These are phyloP conservation scores for Drosophila paucipuncta DNA, from an alignment of 2,888 invertebrate species.

Conservation along the genomic window DNA sequence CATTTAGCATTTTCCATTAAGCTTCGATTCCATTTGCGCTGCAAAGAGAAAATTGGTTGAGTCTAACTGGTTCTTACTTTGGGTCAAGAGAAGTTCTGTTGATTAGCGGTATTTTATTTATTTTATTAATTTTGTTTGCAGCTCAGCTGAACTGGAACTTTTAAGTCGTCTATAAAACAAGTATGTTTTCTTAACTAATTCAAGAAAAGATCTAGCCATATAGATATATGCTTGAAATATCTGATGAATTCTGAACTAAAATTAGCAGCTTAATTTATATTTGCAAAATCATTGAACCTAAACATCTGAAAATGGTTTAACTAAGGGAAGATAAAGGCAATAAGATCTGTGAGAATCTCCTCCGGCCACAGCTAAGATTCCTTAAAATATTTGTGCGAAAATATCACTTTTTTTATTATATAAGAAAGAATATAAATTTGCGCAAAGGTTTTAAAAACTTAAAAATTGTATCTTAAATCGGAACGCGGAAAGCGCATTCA, in stretches of 20 bases:
- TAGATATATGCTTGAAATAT: too few relatives aligned
- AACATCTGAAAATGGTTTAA: not conserved
- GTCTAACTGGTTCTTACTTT: conserved; percentile 51
- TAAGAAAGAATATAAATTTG: not conserved
- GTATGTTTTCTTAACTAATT: not conserved
- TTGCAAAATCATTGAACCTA: not conserved
- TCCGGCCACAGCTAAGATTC: not conserved
- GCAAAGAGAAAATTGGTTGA: conserved; percentile 25
- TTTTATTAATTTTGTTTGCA: not conserved
- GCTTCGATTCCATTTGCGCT: conserved; percentile 6
- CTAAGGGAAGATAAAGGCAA: not conserved
- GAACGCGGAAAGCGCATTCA: not conserved
- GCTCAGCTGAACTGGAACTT: conserved; percentile 16
- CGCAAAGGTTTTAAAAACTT: not conserved
- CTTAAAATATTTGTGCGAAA: not conserved
- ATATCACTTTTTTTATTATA: not conserved
- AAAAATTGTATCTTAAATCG: too few relatives aligned
- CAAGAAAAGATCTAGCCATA: too few relatives aligned
- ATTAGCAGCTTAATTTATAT: not conserved
- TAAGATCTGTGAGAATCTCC: not conserved
- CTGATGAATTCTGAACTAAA: too few relatives aligned
- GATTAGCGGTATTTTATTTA: not conserved
- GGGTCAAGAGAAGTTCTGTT: conserved; percentile 26
- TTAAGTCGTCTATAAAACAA: not conserved
- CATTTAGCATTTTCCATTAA: conserved; percentile 14